A percentile compares a stretch with the other conserved stretches of the same genome.
These are phyloP conservation scores for Catagonus wagneri DNA, from an alignment of 2,113 vertebrate species.

Conservation along the genomic window DNA sequence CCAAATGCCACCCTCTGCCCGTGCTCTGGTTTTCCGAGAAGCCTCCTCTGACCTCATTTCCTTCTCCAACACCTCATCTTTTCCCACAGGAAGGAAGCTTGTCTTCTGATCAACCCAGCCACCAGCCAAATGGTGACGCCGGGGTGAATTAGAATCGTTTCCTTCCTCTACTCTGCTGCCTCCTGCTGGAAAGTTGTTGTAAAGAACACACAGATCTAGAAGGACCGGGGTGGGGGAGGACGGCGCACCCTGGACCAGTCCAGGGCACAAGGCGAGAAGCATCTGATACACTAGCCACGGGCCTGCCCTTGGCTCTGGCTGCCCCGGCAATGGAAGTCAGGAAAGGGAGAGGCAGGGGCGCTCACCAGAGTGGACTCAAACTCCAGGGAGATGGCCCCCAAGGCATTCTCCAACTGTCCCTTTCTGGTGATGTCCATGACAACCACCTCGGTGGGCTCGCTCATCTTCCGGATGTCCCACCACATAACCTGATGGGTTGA, in stretches of 20 bases:
- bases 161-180: slow-evolving; percentile 49
- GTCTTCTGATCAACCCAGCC: too few relatives aligned
- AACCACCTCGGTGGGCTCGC: slow-evolving; percentile 92
- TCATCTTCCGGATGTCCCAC: slow-evolving; percentile 96
- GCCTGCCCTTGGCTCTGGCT: not conserved
- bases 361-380: slow-evolving; percentile 95
- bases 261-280: rapidly evolving
- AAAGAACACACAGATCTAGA: not conserved
- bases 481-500: slow-evolving; percentile 91
- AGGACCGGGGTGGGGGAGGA: rapidly evolving
- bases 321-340: rapidly evolving
- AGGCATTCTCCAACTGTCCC: slow-evolving; percentile 88
- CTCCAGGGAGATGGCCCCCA: slow-evolving; percentile 93
- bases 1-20: rapidly evolving
- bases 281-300: rapidly evolving
- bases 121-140: rapidly evolving
- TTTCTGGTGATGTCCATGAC: slow-evolving; percentile 92
- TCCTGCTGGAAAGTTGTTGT: not conserved
- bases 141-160: rapidly evolving
- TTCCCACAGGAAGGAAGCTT: not conserved
- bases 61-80: not conserved
- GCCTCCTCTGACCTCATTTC: not conserved
- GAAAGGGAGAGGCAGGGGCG: not conserved
- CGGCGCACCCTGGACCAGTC: rapidly evolving
- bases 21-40: not conserved